These are phyloP conservation scores for Alaudala cheleensis DNA, from an alignment of 2,113 vertebrate species.

Conservation along the genomic window DNA sequence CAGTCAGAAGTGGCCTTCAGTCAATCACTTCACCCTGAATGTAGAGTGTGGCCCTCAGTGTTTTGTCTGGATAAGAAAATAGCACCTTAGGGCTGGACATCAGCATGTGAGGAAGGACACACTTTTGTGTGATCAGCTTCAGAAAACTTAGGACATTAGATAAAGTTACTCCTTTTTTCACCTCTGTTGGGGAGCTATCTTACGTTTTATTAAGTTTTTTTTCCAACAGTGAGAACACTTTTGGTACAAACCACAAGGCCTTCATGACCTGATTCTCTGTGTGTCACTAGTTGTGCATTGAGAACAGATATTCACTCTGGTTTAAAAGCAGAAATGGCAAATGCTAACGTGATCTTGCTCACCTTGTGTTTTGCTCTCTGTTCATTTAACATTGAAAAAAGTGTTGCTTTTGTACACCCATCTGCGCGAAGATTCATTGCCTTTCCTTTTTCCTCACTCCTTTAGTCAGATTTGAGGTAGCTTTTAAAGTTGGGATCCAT, in stretches of 20 bases:
- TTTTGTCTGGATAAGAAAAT: not conserved
- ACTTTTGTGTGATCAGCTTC: not conserved
- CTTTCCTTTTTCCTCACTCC: not conserved
- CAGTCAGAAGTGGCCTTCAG: not conserved
- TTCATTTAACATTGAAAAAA: not conserved
- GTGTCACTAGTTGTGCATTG: not conserved
- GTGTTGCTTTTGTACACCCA: not conserved
- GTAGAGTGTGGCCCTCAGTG: not conserved
- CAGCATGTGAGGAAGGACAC: fast-evolving
- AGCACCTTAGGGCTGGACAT: not conserved
- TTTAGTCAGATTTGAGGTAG: not conserved
- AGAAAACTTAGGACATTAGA: not conserved
- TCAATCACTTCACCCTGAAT: not conserved
- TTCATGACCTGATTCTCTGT: not conserved
- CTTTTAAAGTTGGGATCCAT: not conserved
- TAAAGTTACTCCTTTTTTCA: not conserved
- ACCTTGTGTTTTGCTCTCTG: not conserved
- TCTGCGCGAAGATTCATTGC: not conserved
- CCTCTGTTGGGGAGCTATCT: not conserved
- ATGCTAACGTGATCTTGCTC: not conserved
- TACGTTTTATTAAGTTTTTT: not conserved
- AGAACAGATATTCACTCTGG: not conserved
- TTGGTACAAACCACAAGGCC: not conserved
- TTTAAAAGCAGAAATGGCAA: not conserved
- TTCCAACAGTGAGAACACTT: not conserved